Evolutionary conservation across 2,888 invertebrate species (phyloP), one percentile per base, ranked within the genome.

Genomic region (Diarsia brunnea): DNA sequence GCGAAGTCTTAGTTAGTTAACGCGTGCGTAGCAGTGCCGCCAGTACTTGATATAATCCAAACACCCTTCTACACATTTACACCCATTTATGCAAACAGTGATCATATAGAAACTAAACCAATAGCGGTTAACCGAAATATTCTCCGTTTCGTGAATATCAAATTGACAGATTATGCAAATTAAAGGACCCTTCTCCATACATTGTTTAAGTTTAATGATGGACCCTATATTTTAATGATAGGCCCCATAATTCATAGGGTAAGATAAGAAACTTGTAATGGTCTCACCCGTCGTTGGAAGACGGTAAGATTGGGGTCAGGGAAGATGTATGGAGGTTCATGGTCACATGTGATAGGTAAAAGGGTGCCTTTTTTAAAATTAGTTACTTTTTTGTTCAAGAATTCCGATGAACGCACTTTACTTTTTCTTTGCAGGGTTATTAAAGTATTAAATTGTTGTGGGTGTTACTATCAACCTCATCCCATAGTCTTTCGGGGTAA

Each of bases 111-210:
- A 88, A 88, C 86, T 87, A 76, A 86, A 80, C 86, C 83, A 86
- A 89, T 89, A 86, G 79, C 81, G 64, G 64, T 31, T 68, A 63
- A 72, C 76, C 78, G 53, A 79, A 82, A 79, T 87, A 84, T 79
- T 78, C 78, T 61, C 76, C 75, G 24, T 77, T 77, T 84, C 78
- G 79, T 75, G 87, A 87, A 89, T 88, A 84, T 75, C 85, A 88
- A 90, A 91, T 85, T 68, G 83, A 73, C 73, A 84, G 87, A 89
- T 90, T 91, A 91, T 91, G 91, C 81, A 90, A 88, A 91, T 82
- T 68, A 53, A 49, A 72, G 60, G 78, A 74, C 72, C 81, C 81
- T 76, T 81, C 0, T 11, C 66, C 84, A 83, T 89, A 87, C 79
- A 90, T 90, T 89, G 90, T 89, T 88, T 80, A 82, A 90, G 90